These are phyloP conservation scores for Solea solea DNA, from an alignment of 2,113 vertebrate species.

Conservation along the genomic window DNA sequence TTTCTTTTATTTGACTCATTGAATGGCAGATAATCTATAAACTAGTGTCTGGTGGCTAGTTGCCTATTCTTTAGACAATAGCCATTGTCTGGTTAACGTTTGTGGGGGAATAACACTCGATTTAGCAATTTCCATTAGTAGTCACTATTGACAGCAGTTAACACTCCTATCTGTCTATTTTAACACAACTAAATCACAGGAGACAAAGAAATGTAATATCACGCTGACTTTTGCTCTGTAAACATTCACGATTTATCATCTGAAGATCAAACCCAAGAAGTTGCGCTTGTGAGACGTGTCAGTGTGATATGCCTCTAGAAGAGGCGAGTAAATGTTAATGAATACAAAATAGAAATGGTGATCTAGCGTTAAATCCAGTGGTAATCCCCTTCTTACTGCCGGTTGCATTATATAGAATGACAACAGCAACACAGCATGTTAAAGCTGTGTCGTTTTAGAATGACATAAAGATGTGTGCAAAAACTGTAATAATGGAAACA, in stretches of 20 bases:
- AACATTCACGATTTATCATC: no score
- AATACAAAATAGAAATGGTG: background rate
- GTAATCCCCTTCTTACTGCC: slow-evolving; percentile 59
- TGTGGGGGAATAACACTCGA: slow-evolving; percentile 65
- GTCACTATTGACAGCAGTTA: slow-evolving; percentile 2
- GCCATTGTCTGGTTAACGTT: slow-evolving; percentile 44
- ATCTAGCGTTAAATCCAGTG: slow-evolving; percentile 49
- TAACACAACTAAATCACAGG: background rate
- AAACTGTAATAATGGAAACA: background rate
- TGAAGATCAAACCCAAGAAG: background rate
- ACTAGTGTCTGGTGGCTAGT: slow-evolving; percentile 53
- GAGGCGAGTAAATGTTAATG: background rate
- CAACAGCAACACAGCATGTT: slow-evolving; percentile 54
- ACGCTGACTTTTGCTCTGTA: slow-evolving; percentile 23
- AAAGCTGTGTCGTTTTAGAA: slow-evolving; percentile 40
- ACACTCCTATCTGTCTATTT: background rate
- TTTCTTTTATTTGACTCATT: slow-evolving; percentile 66
- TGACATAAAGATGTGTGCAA: slow-evolving; percentile 5
- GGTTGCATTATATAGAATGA: slow-evolving; percentile 39
- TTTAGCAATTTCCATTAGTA: slow-evolving; percentile 35
- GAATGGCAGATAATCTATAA: slow-evolving; percentile 60
- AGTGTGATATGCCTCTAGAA: slow-evolving; percentile 27
- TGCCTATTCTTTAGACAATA: slow-evolving; percentile 32
- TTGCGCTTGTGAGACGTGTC: slow-evolving; percentile 6
- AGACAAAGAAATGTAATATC: slow-evolving; percentile 28